phyloP scores from a whole-genome alignment of 92 coral and sea anemone species.

The Actinernus sp. region DNA sequence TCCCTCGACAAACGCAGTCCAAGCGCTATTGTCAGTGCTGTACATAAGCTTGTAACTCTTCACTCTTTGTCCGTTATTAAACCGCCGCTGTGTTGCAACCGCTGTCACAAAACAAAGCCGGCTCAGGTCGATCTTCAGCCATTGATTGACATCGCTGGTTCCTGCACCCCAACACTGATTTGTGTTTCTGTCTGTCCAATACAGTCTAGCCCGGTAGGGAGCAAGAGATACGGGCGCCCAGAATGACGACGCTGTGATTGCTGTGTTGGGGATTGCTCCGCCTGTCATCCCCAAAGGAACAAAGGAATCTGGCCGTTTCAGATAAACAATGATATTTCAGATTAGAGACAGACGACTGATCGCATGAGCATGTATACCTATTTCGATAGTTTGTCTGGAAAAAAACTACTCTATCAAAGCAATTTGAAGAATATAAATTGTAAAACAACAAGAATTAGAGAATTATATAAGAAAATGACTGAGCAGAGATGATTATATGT shows the following conservation, averaged over 20 bases:
- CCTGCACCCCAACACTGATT: constrained; percentile 1
- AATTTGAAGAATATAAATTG: too few species aligned
- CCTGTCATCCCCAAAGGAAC: constrained; percentile 18
- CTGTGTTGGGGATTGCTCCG: constrained; percentile 12
- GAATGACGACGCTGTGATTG: constrained; percentile 3
- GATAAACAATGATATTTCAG: too few species aligned
- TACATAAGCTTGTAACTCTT: constrained; percentile 10
- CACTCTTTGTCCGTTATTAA: not conserved
- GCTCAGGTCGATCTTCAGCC: constrained; percentile 3
- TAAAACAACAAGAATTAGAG: too few species aligned
- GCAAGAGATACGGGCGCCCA: not conserved
- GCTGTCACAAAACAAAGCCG: not conserved
- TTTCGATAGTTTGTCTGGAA: too few species aligned
- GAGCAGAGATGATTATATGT: too few species aligned
- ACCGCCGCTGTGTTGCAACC: constrained; percentile 23
- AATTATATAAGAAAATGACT: too few species aligned
- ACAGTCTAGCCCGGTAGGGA: not conserved
- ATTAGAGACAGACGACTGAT: too few species aligned
- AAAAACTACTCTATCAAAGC: too few species aligned
- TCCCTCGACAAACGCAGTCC: constrained; percentile 4
- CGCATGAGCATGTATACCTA: too few species aligned
- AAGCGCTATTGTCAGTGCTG: constrained; percentile 5
- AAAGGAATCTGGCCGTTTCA: constrained; percentile 14
- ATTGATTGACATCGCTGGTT: not conserved
- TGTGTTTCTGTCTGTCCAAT: not conserved